Base-by-base conservation (phyloP, 2,888 invertebrate species). In the Eupithecia subumbrata region DNA sequence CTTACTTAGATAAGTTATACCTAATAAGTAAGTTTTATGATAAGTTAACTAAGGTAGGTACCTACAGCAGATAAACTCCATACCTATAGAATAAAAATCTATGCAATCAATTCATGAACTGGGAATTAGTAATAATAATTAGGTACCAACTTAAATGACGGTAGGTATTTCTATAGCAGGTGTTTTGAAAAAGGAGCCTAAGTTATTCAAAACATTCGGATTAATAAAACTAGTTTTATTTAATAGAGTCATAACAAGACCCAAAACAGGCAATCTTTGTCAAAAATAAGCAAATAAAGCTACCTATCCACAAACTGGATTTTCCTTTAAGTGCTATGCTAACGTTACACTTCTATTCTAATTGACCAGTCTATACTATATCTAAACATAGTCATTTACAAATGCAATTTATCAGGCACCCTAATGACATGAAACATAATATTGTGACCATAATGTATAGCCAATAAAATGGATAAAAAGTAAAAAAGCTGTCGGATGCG, bases 401-500 rank as follows among this genome's bases (percentile, higher is more conserved):
- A 60, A 64, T 73, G 73, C 73, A 72, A 72, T 79, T 76, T 75
- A 78, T 75, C 74, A 76, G 71, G 56, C 69, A 74, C 40, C 75
- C 30, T 76, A 81, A 75, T 76, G 75, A 75, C 73, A 76, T 79
- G 73, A 80, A 76, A 77, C 74, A 76, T 81, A 74, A 73, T 77
- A 80, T 76, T 73, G 76, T 79, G 79, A 80, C 73, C 79, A 76
- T 80, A 81, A 81, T 69, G 73, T 73, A 72, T 73, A 70, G 71
- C 71, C 40, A 72, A 76, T 78, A 76, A 78, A 75, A 79, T 84
- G 84, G 85, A 84, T 81, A 86, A 87, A 77, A 75, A 69, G 48
- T 73, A 75, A 72, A 77, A 76, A 73, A 69, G 74, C 71, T 74
- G 75, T 73, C 56, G 75, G 76, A 70, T 64, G 81, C 83, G 82